Conservation (phyloP, 2,888 invertebrate species). For the Acrobasis repandana region DNA sequence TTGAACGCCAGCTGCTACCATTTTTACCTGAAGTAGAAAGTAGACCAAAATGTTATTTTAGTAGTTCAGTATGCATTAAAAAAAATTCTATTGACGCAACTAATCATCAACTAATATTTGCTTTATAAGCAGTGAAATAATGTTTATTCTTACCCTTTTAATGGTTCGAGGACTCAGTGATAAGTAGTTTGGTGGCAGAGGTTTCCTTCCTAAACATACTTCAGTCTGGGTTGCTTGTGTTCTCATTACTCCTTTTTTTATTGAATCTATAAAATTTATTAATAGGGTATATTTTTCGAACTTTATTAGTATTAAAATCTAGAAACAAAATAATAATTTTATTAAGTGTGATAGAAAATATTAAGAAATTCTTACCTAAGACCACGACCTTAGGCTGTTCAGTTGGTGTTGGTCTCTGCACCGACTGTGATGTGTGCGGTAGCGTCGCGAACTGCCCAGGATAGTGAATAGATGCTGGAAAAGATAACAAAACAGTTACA, state of each 20-base stretch:
- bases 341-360: too few species aligned
- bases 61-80: too few species aligned
- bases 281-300: too few species aligned
- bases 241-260: constrained; percentile 93
- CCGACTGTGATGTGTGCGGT: constrained; percentile 49
- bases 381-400: constrained; percentile 82
- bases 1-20: constrained; percentile 95
- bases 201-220: constrained; percentile 87
- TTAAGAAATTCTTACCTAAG: constrained; percentile 69
- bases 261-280: constrained; percentile 85
- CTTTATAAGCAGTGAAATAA: not conserved
- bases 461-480: constrained; percentile 62
- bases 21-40: constrained; percentile 84
- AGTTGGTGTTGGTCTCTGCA: constrained; percentile 58
- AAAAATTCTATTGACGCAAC: too few species aligned
- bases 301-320: too few species aligned
- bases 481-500: not conserved
- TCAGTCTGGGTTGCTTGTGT: constrained; percentile 97
- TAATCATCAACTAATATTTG: too few species aligned
- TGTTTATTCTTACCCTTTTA: constrained; percentile 84
- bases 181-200: constrained; percentile 86
- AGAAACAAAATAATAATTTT: too few species aligned
- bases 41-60: not conserved
- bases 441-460: constrained; percentile 69
- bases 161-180: constrained; percentile 92